Evolutionary conservation across 2,888 invertebrate species (phyloP).

Genomic region (Agelastica alni): DNA sequence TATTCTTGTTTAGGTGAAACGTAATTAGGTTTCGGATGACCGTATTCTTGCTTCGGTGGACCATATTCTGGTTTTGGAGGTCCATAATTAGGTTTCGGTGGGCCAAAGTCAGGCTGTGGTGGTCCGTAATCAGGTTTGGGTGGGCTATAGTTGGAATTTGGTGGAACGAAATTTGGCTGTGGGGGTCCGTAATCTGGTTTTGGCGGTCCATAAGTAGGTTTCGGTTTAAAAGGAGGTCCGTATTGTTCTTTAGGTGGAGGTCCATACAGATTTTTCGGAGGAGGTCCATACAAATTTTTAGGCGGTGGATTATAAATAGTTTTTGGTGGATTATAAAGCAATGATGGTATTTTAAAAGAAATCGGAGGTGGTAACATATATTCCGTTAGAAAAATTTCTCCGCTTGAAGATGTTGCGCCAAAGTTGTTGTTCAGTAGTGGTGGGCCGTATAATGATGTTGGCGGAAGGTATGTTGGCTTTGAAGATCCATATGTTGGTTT

Average conservation of each 20-base stretch:
- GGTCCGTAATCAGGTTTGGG: constrained; percentile 21
- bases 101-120: constrained; percentile 27
- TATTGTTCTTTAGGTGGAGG: constrained; percentile 26
- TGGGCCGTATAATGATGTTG: constrained; percentile 30
- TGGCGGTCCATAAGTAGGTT: constrained; percentile 29
- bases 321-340: constrained; percentile 20
- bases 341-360: constrained; percentile 23
- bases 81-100: constrained; percentile 29
- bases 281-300: neutral
- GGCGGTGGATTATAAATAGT: constrained; percentile 24
- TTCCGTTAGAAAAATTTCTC: constrained; percentile 21
- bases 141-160: constrained; percentile 22
- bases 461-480: constrained; percentile 9
- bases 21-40: constrained; percentile 25
- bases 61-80: constrained; percentile 40
- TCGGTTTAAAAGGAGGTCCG: constrained; percentile 34
- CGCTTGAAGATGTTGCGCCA: too few species aligned
- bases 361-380: constrained; percentile 30
- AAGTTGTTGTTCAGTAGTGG: too few species aligned
- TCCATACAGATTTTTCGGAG: constrained; percentile 17
- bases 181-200: constrained; percentile 21
- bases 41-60: constrained; percentile 33
- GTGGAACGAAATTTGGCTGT: constrained; percentile 33
- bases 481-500: constrained; percentile 40
- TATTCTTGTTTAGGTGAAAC: neutral